Evolutionary conservation across 2,113 vertebrate species (phyloP).

Genomic region (Tursiops truncatus): DNA sequence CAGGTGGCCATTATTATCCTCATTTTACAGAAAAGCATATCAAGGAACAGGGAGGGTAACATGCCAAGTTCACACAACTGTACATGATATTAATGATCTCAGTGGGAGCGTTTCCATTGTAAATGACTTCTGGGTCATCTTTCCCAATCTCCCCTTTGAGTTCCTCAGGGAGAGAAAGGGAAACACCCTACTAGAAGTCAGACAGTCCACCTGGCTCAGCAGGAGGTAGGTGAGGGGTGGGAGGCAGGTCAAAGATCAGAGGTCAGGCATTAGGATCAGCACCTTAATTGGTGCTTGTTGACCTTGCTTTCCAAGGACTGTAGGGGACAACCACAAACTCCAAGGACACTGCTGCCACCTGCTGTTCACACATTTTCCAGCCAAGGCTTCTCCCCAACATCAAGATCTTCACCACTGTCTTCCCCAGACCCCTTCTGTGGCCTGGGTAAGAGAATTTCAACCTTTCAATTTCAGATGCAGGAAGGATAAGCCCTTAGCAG

Average conservation of each 20-base stretch:
- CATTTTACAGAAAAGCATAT: not conserved
- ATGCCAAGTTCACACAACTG: not conserved
- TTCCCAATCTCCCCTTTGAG: not conserved
- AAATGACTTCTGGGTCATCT: not conserved
- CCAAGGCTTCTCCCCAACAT: not conserved
- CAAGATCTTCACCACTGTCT: not conserved
- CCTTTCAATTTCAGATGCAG: not conserved
- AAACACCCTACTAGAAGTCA: not conserved
- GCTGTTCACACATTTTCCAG: conserved; percentile 43
- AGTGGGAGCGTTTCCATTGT: not conserved
- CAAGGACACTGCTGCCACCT: conserved; percentile 78
- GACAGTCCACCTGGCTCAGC: not conserved
- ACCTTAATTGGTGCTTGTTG: fast-evolving
- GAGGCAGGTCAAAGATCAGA: not conserved
- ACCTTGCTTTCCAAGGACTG: not conserved
- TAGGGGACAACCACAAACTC: not conserved
- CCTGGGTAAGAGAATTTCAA: not conserved
- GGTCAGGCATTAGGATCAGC: not conserved
- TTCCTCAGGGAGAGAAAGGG: not conserved
- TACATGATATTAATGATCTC: not conserved
- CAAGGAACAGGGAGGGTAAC: not conserved
- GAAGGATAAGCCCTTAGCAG: not conserved
- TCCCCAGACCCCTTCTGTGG: not conserved
- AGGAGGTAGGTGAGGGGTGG: not conserved
- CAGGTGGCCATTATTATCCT: not conserved